Evolutionary conservation across 35 echinoderm and acorn worm species (phyloP), one percentile per base, ranked within the genome.

Genomic region (Lytechinus variegatus): DNA sequence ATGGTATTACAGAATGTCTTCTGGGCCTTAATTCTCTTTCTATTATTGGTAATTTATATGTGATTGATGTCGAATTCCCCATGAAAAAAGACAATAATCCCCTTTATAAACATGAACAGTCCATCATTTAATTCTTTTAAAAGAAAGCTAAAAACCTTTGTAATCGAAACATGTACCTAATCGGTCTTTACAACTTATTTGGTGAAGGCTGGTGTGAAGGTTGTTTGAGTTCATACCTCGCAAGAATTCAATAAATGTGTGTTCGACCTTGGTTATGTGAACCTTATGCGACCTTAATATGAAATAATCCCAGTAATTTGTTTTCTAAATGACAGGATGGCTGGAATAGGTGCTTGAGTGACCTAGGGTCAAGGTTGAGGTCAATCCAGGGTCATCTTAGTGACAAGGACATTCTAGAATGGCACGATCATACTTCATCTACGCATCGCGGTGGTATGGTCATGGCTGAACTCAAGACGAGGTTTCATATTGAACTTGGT

Each of bases 371-470:
- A 52, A 94, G 95, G n/a, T 86, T 99, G 86, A 99, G 97, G 57
- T 56, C 94, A 5, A 92, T 97, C 27, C 97, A 99, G 87, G 86
- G 91, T 44, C 58, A 87, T 52, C 96, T 99, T 14, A 98, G 97
- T 60, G 98, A 99, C 94, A 99, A 97, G 95, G 98, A 99, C 6
- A 99, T 99, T 56, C 57, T 54, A 29, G 6, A 94, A 9, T 99
- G 98, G 97, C 98, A 99, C 92, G 28, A 61, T 24, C 98, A 99
- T 94, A 99, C 98, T n/a, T 90, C 95, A 8, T 95, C 91, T 58
- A 98, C 97, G 0, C 97, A 99, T 89, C 95, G 97, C 53, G 97
- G 97, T n/a, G 96, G 91, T 27, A 94, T 97, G 9, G 95, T 97
- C 33, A 96, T 97, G 5, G 94, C 88, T 4, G 86, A 95, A 16